Base-by-base conservation (phyloP, 2,113 vertebrate genomes). In the Alectura lathami region DNA sequence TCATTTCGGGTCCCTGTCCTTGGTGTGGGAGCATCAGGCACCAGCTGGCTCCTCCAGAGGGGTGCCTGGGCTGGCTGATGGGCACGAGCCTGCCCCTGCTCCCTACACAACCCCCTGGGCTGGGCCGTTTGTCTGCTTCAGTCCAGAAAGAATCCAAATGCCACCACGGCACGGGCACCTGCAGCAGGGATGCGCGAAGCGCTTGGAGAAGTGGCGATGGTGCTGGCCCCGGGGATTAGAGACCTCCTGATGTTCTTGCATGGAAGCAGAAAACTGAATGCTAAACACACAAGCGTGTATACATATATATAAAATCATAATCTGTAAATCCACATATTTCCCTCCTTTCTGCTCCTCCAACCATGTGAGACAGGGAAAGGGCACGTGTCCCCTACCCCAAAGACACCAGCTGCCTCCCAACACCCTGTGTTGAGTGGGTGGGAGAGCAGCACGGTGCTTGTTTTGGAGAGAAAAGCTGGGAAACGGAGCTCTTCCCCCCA, bases 301-400 rank as follows among this genome's bases (percentile, higher is more conserved):
- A 38, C 4, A 56, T 3, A 34, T 1, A 8, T 7, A 29, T 4
- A 57, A 62, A 86, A 81, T 14, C 4, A 40, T 1, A 1, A 42
- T 32, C 59, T 57, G 32, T 17, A 78, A 57, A 88, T 42, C 27
- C 24, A 10, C 1, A 0, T 4, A 6, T 48, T 43, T 70, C 32
- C 42, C 17, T 83, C n/a, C 53, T 32, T 6, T 47, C 80, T 27
- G 17, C 17, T 16, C 21, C 13, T 2, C 15, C 3, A 11, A 1
- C 4, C 75, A 43, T 0, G 63, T 18, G 7, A 51, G 22, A 5
- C n/a, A 34, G 18, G 36, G 8, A 16, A 73, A 63, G 36, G 17
- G 36, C 14, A 4, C 0, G 0, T 5, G 8, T 17, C 24, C 48
- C 30, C 43, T 15, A 6, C 9, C 0, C 1, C 21, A 59, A 17